Base-by-base conservation (phyloP, 2,113 vertebrate genomes). In the Psilopsiagon aymara region DNA sequence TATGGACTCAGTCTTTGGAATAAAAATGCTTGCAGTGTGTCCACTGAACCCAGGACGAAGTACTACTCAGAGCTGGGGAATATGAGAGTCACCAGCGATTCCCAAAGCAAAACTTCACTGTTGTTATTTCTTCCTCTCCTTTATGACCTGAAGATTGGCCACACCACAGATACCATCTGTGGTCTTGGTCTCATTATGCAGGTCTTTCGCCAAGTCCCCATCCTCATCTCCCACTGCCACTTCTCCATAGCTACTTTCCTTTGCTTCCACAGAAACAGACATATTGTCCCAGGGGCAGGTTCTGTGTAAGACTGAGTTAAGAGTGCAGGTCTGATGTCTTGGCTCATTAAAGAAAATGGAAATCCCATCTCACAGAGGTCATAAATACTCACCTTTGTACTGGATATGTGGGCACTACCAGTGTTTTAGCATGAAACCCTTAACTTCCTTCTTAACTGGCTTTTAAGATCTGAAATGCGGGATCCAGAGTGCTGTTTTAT, bases 271-370 rank as follows among this genome's bases (percentile, higher is more conserved):
- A 77, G 77, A 82, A 87, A 80, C 37, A 81, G 82, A 75, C 2
- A 0, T 64, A 60, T 60, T 92, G 44, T 91, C 90, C 91, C 86
- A 88, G 27, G 91, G 86, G 88, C 16, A 11, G 20, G 52, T 86
- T 86, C 76, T 94, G 66, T 91, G 47, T 86, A 91, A 92, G 71
- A 0, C 0, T 64, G 77, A 81, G 69, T 86, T 88, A 80, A 92
- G 73, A 82, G 67, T 33, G 44, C 6, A 1, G 57, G 47, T 81
- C 88, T 94, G 62, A 94, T 92, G 87, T 86, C 83, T 91, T 95
- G 86, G 67, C 76, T 95, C 69, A 73, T 95, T 91, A 96, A 95
- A 94, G 47, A n/a, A 94, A 92, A 77, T 87, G 92, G 92, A 97
- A 97, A 96, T 96, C 92, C 95, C 93, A 89, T 88, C 82, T 92